Evolutionary conservation across 2,797 vertebrate species (phyloP).

Genomic region (Neoniphon sammara): DNA sequence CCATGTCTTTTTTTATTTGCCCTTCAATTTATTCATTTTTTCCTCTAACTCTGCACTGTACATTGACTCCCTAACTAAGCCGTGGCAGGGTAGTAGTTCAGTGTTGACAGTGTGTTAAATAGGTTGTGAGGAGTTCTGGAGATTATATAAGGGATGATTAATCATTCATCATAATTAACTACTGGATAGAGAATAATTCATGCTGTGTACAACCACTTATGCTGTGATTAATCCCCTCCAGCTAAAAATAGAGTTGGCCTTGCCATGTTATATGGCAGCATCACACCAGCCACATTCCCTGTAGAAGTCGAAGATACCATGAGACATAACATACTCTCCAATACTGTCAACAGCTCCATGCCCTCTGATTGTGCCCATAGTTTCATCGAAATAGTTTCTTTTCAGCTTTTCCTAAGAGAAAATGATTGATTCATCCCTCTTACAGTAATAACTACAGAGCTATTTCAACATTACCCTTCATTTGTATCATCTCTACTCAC

Average conservation of each 20-base stretch:
- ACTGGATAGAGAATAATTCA: constrained; percentile 29
- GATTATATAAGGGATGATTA: constrained; percentile 56
- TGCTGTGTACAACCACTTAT: constrained; percentile 32
- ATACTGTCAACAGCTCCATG: constrained; percentile 11
- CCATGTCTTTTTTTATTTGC: constrained; percentile 57
- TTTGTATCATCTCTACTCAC: no score
- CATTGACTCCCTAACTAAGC: constrained; percentile 35
- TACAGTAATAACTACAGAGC: no score
- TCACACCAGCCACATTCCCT: constrained; percentile 13
- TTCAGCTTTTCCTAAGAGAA: no score
- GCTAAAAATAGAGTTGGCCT: constrained; percentile 22
- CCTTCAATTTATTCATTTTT: constrained; percentile 38
- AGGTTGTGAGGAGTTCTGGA: constrained; percentile 52
- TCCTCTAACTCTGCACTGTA: constrained; percentile 13
- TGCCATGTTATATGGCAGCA: constrained; percentile 13
- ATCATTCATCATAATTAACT: constrained; percentile 63
- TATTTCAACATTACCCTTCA: no score
- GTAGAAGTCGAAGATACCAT: constrained; percentile 9
- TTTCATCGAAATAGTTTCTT: no score
- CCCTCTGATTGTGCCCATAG: neutral
- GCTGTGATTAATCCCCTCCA: constrained; percentile 27
- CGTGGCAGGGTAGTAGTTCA: constrained; percentile 44
- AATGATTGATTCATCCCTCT: no score
- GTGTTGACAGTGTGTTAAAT: constrained; percentile 59
- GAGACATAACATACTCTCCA: constrained; percentile 32